phyloP scores from a whole-genome alignment of 2,888 invertebrate genomes.

The Allolobophora icterica region DNA sequence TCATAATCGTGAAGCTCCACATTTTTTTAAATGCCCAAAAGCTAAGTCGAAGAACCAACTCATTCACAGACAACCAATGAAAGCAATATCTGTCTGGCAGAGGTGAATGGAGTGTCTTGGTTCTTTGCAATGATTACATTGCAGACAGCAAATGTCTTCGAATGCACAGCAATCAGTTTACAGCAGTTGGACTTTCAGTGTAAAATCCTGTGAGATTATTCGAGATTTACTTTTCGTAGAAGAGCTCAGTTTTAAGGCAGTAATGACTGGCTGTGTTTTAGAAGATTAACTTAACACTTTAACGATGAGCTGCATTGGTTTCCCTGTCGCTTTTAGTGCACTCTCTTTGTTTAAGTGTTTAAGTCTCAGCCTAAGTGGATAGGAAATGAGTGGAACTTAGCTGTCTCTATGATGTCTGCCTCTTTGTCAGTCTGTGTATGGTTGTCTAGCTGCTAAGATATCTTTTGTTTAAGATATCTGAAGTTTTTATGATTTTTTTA shows the following conservation, averaged over 20 bases:
- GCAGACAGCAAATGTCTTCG: neutral
- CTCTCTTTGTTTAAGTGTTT: too few relatives aligned
- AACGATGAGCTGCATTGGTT: too few relatives aligned
- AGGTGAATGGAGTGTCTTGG: too few relatives aligned
- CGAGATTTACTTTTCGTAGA: too few relatives aligned
- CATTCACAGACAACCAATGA: too few relatives aligned
- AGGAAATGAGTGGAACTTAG: neutral
- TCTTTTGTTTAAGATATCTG: neutral
- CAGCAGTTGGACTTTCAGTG: neutral
- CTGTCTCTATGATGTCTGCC: neutral
- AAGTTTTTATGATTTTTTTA: neutral
- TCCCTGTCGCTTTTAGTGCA: too few relatives aligned
- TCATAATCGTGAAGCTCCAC: too few relatives aligned
- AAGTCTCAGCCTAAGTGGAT: neutral
- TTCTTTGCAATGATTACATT: neutral
- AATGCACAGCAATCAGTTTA: neutral
- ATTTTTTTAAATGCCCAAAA: too few relatives aligned
- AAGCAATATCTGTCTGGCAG: too few relatives aligned
- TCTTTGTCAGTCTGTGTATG: neutral
- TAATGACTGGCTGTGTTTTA: neutral
- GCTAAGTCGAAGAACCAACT: too few relatives aligned
- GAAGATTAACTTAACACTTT: neutral
- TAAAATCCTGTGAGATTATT: too few relatives aligned
- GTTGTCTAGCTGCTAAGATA: neutral
- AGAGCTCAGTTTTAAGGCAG: too few relatives aligned